Base-by-base conservation (phyloP, 2,113 vertebrate genomes). In the Dascyllus trimaculatus region DNA sequence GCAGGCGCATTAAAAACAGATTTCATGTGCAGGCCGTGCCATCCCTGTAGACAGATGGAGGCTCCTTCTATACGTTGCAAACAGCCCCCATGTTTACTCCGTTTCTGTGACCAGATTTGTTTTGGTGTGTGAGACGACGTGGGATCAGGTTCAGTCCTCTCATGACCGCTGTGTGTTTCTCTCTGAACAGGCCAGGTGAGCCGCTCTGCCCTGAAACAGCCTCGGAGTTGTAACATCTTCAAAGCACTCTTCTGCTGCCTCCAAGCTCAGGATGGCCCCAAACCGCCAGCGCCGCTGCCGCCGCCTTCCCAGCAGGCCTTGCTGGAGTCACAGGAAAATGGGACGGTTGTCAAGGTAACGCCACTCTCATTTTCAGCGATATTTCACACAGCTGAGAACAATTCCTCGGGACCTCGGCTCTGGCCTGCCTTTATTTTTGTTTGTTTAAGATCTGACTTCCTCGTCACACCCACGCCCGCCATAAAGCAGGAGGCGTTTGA, bases 221-320 rank as follows among this genome's bases (percentile, higher is more conserved):
- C 95, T 15, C 94, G 94, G 69, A 95, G 96, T 79, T 95, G 95
- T 78, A 96, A 94, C 90, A 95, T 96, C 93, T 96, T 96, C 88
- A 95, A 95, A 88, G 94, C 95, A 0, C 93, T 96, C 77, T 96
- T 97, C 94, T 97, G 96, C 83, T 97, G 96, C 95, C 93, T 96
- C 67, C 90, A 93, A 18, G 85, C 94, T 77, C 95, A 95, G 92
- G 95, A 96, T 96, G 95, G 93, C 69, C 88, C 94, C 76, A 95
- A 93, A 85, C 83, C 78, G 52, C 75, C 77, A 5, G 86, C 88
- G 14, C 88, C 93, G 4, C 80, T 67, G 32, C 90, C 83, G 6
- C 91, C 90, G n/a, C 89, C 94, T 45, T 93, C 91, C 85, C 94
- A 92, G 62, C 95, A 95, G 80, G 89, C 93, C 66, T 85, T 95